Evolutionary conservation across 2,797 vertebrate genomes (phyloP).

Genomic region (Ctenosaura bakeri): DNA sequence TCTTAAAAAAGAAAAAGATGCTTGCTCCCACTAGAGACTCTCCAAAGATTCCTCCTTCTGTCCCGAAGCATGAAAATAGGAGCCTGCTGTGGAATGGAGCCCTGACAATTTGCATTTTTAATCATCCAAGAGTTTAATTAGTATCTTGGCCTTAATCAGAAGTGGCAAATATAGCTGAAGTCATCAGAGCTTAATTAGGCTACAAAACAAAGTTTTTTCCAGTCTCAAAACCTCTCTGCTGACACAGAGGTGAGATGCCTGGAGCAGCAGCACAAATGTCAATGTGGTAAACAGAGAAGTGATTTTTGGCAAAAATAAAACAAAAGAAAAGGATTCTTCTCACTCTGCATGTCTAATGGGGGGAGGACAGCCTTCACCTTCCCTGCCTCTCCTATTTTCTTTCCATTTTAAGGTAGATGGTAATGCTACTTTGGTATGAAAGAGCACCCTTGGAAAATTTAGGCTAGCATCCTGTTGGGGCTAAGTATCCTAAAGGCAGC

Average conservation of each 20-base stretch:
- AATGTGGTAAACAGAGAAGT: conserved; percentile 51
- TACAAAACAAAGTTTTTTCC: conserved; percentile 53
- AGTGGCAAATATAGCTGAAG: conserved; percentile 78
- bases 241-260: conserved; percentile 51
- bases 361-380: neutral
- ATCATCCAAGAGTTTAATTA: conserved; percentile 82
- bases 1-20: neutral
- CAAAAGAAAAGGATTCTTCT: neutral
- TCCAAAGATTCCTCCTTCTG: conserved; percentile 45
- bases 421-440: neutral
- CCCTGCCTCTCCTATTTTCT: neutral
- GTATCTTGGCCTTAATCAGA: conserved; percentile 79
- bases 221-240: conserved; percentile 56
- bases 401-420: neutral
- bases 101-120: conserved; percentile 79
- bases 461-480: too few relatives aligned
- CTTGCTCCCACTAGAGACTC: conserved; percentile 35
- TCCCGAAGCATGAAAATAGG: conserved; percentile 54
- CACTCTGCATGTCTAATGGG: conserved; percentile 37
- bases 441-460: neutral
- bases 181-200: conserved; percentile 81
- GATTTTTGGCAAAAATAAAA: too few relatives aligned
- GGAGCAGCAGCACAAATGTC: conserved; percentile 40
- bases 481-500: too few relatives aligned
- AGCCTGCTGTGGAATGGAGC: conserved; percentile 64